Evolutionary conservation across 2,888 invertebrate genomes (phyloP), one percentile per base, ranked within the genome.

Genomic region (Graphium colonna): DNA sequence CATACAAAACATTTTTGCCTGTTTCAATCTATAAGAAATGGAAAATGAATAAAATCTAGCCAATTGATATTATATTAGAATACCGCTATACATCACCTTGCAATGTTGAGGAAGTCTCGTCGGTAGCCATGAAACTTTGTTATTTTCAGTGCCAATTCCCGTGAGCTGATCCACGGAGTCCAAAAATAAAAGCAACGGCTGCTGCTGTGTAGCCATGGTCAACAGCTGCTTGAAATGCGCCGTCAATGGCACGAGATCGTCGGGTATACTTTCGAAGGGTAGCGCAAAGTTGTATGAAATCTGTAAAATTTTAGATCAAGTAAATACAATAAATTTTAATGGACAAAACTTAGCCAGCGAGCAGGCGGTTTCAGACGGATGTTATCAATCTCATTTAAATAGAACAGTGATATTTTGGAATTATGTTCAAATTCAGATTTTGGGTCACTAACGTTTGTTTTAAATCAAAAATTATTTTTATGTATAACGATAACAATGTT

Each of bases 91-190:
- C n/a, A n/a, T n/a, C n/a, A 97, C 95, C 91, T 98, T 97, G 74
- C 97, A 97, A 82, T 96, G 90, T 0, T 92, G 91, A 0, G 99
- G 98, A 28, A 99, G 85, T 59, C 96, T 91, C 0, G 97, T 96
- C 0, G 99, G 98, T 64, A 99, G 86, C 98, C 98, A 99, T 0
- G 98, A 96, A 28, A 99, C 94, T 81, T 98, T 97, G 69, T 98
- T 98, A 18, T 97, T 96, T 68, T 97, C 97, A 64, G 97, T 97
- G 0, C 97, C 95, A 0, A 89, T 82, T 0, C 97, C 97, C 4
- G 98, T 98, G 45, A 99, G 90, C 79, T 99, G 98, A 87, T 99
- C 99, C 0, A 99, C 96, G 0, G 98, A 98, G 80, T 99, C 99
- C 68, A 99, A 85, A 77, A 97, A 98, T 40, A 99, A 90, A 0